These are phyloP conservation scores for Helicolenus hilgendorfi DNA, from an alignment of 2,797 vertebrate genomes.

Conservation along the genomic window DNA sequence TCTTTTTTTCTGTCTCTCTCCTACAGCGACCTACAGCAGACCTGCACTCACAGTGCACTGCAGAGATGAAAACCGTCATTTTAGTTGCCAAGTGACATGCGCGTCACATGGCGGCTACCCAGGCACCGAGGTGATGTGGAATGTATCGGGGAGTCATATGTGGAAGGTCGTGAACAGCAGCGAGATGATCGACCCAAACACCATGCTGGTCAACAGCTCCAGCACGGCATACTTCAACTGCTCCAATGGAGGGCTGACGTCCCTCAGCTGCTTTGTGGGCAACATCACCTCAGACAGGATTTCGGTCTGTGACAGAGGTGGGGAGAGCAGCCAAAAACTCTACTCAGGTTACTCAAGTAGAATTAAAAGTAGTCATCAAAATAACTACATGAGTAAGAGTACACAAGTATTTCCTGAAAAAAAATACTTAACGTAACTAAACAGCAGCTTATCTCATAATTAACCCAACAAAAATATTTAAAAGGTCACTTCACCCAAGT, in stretches of 20 bases:
- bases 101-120: constrained; percentile 60
- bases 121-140: fast-evolving
- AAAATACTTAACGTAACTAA: not conserved
- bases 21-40: constrained; percentile 60
- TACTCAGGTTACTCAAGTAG: not conserved
- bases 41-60: not conserved
- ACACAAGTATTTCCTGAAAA: not conserved
- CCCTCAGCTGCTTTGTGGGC: constrained; percentile 53
- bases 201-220: constrained; percentile 23
- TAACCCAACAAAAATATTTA: not conserved
- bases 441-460: fast-evolving
- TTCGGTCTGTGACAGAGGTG: constrained; percentile 50
- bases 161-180: not conserved
- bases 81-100: constrained; percentile 33
- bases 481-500: not conserved
- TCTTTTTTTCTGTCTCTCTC: not conserved
- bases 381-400: not conserved
- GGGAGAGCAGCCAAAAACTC: not conserved
- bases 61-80: fast-evolving
- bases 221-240: constrained; percentile 59
- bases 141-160: fast-evolving
- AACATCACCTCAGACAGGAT: not conserved
- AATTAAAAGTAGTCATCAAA: not conserved
- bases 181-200: fast-evolving
- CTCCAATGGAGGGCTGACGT: not conserved